phyloP scores from a whole-genome alignment of 2,888 invertebrate species.

The Leucophora obtusa region DNA sequence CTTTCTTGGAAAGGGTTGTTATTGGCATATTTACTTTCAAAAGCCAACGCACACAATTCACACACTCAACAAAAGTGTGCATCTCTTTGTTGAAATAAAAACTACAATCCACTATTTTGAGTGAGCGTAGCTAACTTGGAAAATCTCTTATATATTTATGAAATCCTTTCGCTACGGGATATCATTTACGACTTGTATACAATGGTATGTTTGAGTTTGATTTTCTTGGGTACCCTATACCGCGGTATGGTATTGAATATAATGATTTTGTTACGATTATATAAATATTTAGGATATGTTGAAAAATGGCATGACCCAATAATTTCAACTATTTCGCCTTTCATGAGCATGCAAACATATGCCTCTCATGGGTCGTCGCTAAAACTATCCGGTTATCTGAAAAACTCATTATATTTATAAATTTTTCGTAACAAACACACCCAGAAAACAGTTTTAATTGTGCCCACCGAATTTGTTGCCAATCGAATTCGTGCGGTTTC shows the following conservation, averaged over 20 bases:
- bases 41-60: background rate
- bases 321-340: too few species aligned
- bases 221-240: conserved; percentile 1
- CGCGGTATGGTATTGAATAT: background rate
- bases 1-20: conserved; percentile 46
- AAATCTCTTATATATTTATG: conserved; percentile 55
- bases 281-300: too few species aligned
- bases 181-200: conserved; percentile 75
- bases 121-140: conserved; percentile 50
- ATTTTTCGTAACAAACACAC: too few species aligned
- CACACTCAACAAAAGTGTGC: conserved; percentile 15
- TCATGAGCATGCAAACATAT: too few species aligned
- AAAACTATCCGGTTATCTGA: too few species aligned
- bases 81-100: conserved; percentile 8
- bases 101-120: conserved; percentile 29
- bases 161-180: conserved; percentile 78
- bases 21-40: conserved; percentile 2
- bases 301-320: too few species aligned
- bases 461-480: too few species aligned
- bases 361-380: too few species aligned
- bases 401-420: too few species aligned
- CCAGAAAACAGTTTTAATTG: too few species aligned
- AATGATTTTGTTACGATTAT: too few species aligned
- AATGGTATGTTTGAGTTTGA: conserved; percentile 40
- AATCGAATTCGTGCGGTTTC: too few species aligned